Percentiles rank a stretch among this genome's conserved stretches.
Evolutionary conservation across 2,888 invertebrate species (phyloP).

Genomic region (Pyrocoelia pectoralis): DNA sequence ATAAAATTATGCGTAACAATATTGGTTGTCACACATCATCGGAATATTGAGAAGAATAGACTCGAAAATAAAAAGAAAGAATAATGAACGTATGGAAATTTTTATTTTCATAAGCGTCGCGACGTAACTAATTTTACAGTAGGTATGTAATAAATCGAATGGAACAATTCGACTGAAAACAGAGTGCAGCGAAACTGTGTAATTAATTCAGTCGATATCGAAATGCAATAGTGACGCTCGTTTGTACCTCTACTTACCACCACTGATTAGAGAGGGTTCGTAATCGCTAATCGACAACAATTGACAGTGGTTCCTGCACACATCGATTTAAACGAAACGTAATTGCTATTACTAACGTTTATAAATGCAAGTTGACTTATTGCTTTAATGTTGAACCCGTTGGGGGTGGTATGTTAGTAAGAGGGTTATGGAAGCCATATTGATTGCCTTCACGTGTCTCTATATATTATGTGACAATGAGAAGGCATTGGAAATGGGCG

Average conservation of each 20-base stretch:
- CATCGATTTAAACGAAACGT: conserved; percentile 35
- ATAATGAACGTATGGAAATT: background rate
- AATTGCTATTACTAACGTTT: conserved; percentile 30
- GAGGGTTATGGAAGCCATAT: conserved; percentile 17
- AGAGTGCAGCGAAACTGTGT: conserved; percentile 32
- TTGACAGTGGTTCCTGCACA: conserved; percentile 40
- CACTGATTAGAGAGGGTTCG: conserved; percentile 40
- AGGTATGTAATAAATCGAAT: background rate
- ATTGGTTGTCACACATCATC: too few relatives aligned
- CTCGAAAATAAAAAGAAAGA: background rate
- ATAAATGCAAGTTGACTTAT: conserved; percentile 36
- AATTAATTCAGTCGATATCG: conserved; percentile 39
- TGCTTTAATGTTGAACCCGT: conserved; percentile 17
- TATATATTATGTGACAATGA: conserved; percentile 32
- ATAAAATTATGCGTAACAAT: too few relatives aligned
- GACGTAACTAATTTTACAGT: background rate
- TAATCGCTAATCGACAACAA: conserved; percentile 43
- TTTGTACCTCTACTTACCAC: conserved; percentile 36
- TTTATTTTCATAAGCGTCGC: background rate
- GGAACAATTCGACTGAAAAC: background rate
- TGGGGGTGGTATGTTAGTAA: conserved; percentile 9
- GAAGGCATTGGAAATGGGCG: conserved; percentile 28
- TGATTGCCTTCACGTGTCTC: conserved; percentile 30
- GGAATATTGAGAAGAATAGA: too few relatives aligned
- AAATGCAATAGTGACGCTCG: conserved; percentile 38